These are phyloP conservation scores for Leptopilina syphax DNA, from an alignment of 2,888 invertebrate genomes.

Conservation along the genomic window DNA sequence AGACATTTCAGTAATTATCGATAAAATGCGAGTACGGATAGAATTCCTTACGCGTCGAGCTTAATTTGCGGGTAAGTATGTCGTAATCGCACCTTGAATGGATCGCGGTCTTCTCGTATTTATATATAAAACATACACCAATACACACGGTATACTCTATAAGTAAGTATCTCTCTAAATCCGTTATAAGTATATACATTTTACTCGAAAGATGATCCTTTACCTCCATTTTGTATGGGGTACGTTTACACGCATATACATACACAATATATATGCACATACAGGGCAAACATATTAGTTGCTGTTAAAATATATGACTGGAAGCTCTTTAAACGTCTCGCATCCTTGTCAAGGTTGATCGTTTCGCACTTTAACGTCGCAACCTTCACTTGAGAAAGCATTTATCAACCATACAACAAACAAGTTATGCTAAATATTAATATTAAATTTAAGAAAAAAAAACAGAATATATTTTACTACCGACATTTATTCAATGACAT, in stretches of 20 bases:
- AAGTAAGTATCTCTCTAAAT: background rate
- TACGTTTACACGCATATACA: background rate
- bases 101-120: conserved; percentile 9
- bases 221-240: conserved; percentile 12
- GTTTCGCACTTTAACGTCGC: conserved; percentile 18
- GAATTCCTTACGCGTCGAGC: conserved; percentile 46
- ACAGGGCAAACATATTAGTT: conserved; percentile 28
- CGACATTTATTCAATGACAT: background rate
- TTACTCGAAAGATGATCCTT: conserved; percentile 30
- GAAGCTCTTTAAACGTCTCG: conserved; percentile 5
- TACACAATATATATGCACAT: background rate
- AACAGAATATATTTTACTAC: background rate
- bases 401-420: conserved; percentile 16
- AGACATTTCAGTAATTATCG: conserved; percentile 54
- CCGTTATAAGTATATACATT: conserved; percentile 3
- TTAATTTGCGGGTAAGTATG: conserved; percentile 52
- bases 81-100: conserved; percentile 40
- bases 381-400: conserved; percentile 11
- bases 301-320: conserved; percentile 11
- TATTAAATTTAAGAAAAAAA: too few relatives aligned
- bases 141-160: background rate
- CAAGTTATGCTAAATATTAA: background rate
- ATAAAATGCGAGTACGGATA: conserved; percentile 53
- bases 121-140: background rate
- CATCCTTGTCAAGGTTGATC: conserved; percentile 35